Base-by-base conservation (phyloP, 1,140 invertebrate genomes). In the Spodoptera frugiperda region DNA sequence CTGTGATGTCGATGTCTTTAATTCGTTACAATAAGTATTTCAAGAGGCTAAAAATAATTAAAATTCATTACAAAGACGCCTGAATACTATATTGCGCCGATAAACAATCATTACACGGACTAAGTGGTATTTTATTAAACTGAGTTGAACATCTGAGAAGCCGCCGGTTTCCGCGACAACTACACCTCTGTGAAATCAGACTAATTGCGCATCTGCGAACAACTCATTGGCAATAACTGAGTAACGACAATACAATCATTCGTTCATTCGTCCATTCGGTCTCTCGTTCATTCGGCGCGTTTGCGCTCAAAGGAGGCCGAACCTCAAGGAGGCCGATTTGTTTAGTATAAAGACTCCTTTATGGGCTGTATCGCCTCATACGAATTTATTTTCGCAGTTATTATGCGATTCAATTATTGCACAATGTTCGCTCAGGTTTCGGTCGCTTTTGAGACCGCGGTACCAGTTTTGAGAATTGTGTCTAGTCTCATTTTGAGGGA, bases 361-460 rank as follows among this genome's bases (percentile, higher is more conserved):
- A 90, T 82, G 84, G 83, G 82, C 77, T 84, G 84, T 86, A 89
- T 88, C 82, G 80, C 68, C 85, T 83, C 81, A 90, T 88, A 82
- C 80, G 88, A 88, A 88, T 88, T 86, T 91, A 91, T 91, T 89
- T 78, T 78, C 74, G 72, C 85, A 80, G 86, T 91, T 93, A 90
- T 90, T 92, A 91, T 90, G 90, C 91, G 88, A 90, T 93, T 93
- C 92, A 93, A 92, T 92, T 91, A 92, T 89, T 89, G 87, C 77
- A 83, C 88, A 88, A 88, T 87, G 85, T 85, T 87, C 87, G 84
- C 79, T 89, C 89, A 84, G 86, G 86, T 89, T 92, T 85, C 90
- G 73, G 72, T 25, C 67, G 68, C 67, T 77, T 85, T 89, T 84
- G 81, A 76, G 78, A 79, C 77, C 71, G 71, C 68, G 30, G 33